A percentile compares a stretch with the other conserved stretches of the same genome.
Conservation (phyloP, 1,140 invertebrate genomes). For the Mercenaria mercenaria region DNA sequence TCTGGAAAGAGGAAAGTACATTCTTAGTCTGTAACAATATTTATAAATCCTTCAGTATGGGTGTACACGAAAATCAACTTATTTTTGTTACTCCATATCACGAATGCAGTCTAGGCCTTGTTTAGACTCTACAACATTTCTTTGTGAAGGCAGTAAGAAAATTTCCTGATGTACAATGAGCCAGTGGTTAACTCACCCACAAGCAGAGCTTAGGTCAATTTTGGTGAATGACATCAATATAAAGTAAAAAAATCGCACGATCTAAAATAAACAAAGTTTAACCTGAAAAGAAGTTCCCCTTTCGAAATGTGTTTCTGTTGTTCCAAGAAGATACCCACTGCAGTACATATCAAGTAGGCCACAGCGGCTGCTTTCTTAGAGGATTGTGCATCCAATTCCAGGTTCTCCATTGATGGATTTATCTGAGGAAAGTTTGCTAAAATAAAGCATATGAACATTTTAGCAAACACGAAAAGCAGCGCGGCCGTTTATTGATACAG, state of each 20-base stretch:
- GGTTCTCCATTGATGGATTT: neutral
- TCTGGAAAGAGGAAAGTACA: constrained; percentile 17
- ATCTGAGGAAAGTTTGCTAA: constrained; percentile 33
- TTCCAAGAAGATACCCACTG: neutral
- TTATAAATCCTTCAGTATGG: neutral
- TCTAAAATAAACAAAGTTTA: neutral
- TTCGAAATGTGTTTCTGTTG: constrained; percentile 39
- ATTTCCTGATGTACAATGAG: too few relatives aligned
- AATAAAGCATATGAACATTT: too few relatives aligned
- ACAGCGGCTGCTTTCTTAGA: constrained; percentile 2
- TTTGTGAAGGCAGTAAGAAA: too few relatives aligned
- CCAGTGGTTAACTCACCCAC: too few relatives aligned
- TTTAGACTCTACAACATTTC: too few relatives aligned
- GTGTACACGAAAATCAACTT: neutral
- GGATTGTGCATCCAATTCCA: constrained; percentile 7
- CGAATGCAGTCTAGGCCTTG: too few relatives aligned
- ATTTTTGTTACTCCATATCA: too few relatives aligned
- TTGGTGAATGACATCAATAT: too few relatives aligned
- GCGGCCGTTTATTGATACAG: too few relatives aligned
- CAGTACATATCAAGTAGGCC: neutral
- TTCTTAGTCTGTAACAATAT: neutral
- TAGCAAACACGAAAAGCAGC: neutral
- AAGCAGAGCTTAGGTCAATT: too few relatives aligned
- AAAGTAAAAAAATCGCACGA: too few relatives aligned
- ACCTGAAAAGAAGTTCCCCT: constrained; percentile 51